Percentiles rank a stretch among this genome's conserved stretches.
These are phyloP conservation scores for Xenops minutus DNA, from an alignment of 2,797 vertebrate genomes.

Conservation along the genomic window DNA sequence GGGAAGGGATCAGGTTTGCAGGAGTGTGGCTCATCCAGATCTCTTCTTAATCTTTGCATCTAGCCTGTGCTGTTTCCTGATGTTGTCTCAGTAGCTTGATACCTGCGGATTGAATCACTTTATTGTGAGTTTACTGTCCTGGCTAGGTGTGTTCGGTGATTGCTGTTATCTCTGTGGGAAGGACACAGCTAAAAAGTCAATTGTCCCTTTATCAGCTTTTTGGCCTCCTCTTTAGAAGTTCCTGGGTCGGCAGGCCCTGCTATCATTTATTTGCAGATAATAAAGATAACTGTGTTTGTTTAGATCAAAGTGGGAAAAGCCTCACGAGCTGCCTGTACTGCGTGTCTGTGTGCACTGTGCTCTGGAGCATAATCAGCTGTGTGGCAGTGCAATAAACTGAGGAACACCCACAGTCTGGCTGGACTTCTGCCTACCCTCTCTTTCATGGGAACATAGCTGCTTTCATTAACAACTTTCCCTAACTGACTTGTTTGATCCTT, in stretches of 20 bases:
- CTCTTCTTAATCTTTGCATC: background rate
- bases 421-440: background rate
- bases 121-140: background rate
- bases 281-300: background rate
- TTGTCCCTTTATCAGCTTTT: background rate
- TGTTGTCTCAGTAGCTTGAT: background rate
- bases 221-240: background rate
- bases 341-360: rapidly evolving
- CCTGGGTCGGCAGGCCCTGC: background rate
- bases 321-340: background rate
- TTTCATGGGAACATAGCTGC: background rate
- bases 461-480: background rate
- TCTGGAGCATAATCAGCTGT: rapidly evolving
- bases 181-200: background rate
- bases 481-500: background rate
- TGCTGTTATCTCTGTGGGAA: background rate
- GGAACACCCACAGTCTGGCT: background rate
- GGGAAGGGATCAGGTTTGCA: background rate
- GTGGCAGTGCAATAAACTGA: background rate
- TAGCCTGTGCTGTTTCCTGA: background rate
- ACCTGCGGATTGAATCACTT: rapidly evolving
- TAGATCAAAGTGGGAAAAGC: background rate
- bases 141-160: background rate
- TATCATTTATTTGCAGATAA: rapidly evolving
- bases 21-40: background rate